Percentiles rank a stretch among this genome's conserved stretches.
Evolutionary conservation across 2,888 invertebrate species (phyloP).

Genomic region (Drosophila siamana): DNA sequence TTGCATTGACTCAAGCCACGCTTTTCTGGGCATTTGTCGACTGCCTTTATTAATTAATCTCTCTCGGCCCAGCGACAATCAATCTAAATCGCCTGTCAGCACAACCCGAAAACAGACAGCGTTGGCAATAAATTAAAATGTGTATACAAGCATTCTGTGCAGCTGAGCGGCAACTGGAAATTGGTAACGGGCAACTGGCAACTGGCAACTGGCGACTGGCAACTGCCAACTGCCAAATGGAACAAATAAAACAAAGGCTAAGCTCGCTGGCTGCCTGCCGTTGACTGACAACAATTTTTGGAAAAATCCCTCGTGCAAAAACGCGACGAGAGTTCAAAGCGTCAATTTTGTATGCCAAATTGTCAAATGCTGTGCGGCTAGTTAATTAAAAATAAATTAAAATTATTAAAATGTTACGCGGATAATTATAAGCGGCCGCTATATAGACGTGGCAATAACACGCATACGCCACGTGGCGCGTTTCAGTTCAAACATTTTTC

Average conservation of each 20-base stretch:
- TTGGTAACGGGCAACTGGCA: too few relatives aligned
- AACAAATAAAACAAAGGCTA: not conserved
- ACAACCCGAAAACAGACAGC: constrained; percentile 43
- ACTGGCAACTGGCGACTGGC: constrained; percentile 32
- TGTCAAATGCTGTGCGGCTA: constrained; percentile 34
- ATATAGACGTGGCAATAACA: not conserved
- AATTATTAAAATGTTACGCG: constrained; percentile 67
- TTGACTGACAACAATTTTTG: constrained; percentile 18
- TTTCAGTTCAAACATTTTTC: constrained; percentile 30
- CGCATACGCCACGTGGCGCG: constrained; percentile 62
- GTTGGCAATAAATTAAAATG: constrained; percentile 70
- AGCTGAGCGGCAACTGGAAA: constrained; percentile 43
- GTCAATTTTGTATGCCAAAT: constrained; percentile 40
- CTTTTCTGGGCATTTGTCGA: constrained; percentile 24
- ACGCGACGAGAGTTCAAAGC: constrained; percentile 49
- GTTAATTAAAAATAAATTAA: constrained; percentile 76
- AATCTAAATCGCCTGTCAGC: constrained; percentile 78
- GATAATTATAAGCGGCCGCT: constrained; percentile 54
- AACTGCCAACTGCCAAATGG: not conserved
- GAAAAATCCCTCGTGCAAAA: not conserved
- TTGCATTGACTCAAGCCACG: constrained; percentile 40
- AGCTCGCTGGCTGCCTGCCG: not conserved
- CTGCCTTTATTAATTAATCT: constrained; percentile 63
- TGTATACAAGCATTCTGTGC: constrained; percentile 40
- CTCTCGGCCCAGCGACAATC: constrained; percentile 53